Conservation (phyloP, 2,888 invertebrate genomes). For the Ichneumoninae sp. region DNA sequence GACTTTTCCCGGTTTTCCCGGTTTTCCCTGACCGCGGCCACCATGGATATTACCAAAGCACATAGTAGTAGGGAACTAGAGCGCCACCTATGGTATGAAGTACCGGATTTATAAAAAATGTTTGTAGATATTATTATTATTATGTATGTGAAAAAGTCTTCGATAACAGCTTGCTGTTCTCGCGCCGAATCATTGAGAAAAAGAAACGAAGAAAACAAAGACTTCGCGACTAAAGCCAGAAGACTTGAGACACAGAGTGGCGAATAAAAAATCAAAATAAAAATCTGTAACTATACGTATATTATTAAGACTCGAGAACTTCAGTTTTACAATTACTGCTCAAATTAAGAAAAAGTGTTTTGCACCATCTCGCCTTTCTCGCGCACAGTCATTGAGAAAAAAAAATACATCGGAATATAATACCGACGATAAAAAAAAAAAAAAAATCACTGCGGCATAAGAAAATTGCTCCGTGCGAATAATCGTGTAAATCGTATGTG, state of each 20-base stretch:
- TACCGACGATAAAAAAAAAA: background rate
- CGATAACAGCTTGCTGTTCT: background rate
- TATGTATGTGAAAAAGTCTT: background rate
- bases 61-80: no score
- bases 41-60: no score
- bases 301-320: background rate
- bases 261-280: background rate
- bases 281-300: background rate
- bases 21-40: no score
- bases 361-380: conserved; percentile 3
- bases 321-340: conserved; percentile 27
- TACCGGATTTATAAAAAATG: no score
- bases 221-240: conserved; percentile 20
- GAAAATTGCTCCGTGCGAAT: conserved; percentile 7
- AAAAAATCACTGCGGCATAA: background rate
- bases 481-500: background rate
- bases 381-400: conserved; percentile 10
- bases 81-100: no score
- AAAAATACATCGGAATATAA: conserved; percentile 7
- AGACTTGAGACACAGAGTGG: conserved; percentile 15
- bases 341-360: conserved; percentile 8
- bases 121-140: background rate
- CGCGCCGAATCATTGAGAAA: background rate
- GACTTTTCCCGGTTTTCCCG: no score
- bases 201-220: background rate